Evolutionary conservation across 2,888 invertebrate genomes (phyloP).

Genomic region (Gisinianus flammeolus): DNA sequence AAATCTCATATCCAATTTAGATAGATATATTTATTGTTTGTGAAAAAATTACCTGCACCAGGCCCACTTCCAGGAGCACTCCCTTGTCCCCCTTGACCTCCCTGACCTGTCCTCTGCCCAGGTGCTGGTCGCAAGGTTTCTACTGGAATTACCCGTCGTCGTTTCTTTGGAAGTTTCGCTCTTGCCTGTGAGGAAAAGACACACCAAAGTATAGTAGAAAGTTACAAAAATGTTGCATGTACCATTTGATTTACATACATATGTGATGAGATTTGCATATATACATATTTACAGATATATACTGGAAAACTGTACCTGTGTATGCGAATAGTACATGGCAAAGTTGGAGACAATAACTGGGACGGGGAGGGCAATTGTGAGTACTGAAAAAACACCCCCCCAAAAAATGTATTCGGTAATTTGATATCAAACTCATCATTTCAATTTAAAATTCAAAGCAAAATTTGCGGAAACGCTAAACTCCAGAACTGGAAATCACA

Average conservation of each 20-base stretch:
- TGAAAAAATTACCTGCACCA: too few relatives aligned
- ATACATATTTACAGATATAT: too few relatives aligned
- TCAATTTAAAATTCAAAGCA: too few relatives aligned
- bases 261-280: too few relatives aligned
- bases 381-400: too few relatives aligned
- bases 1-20: too few relatives aligned
- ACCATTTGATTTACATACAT: too few relatives aligned
- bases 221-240: not conserved
- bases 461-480: too few relatives aligned
- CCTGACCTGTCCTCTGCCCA: conserved; percentile 64
- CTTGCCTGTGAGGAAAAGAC: conserved; percentile 73
- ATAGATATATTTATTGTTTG: too few relatives aligned
- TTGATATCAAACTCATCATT: too few relatives aligned
- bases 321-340: conserved; percentile 94
- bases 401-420: too few relatives aligned
- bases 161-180: conserved; percentile 97
- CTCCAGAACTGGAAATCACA: too few relatives aligned
- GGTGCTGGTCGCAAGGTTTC: conserved; percentile 82
- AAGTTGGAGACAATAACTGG: conserved; percentile 99
- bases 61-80: conserved; percentile 59
- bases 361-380: conserved; percentile 98
- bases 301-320: conserved; percentile 65
- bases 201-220: not conserved
- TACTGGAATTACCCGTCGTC: conserved; percentile 93
- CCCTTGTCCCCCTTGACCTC: conserved; percentile 62